A percentile compares a stretch with the other conserved stretches of the same genome.
These are phyloP conservation scores for Ooceraea biroi DNA, from an alignment of 1,140 invertebrate species.

Conservation along the genomic window DNA sequence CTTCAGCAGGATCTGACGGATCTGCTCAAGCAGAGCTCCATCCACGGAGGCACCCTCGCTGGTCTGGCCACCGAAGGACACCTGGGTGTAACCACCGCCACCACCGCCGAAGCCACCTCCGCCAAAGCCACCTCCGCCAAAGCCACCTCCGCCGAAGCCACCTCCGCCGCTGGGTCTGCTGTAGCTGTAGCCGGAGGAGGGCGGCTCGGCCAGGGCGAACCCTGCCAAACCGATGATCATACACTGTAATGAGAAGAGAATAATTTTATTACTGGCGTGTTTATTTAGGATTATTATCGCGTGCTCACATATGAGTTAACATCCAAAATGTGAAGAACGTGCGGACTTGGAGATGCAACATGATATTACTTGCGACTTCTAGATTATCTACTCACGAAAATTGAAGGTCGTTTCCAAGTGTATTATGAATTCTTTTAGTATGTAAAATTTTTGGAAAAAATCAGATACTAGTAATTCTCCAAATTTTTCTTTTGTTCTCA, in stretches of 20 bases:
- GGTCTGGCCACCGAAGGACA: slow-evolving; percentile 90
- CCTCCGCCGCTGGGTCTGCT: slow-evolving; percentile 87
- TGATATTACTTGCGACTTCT: not conserved
- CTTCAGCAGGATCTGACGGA: slow-evolving; percentile 92
- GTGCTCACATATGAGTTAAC: too few relatives aligned
- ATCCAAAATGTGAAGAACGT: not conserved
- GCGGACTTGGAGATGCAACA: not conserved
- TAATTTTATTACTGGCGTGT: not conserved
- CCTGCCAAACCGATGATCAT: slow-evolving; percentile 88
- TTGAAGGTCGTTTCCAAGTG: not conserved
- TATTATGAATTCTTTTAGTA: not conserved
- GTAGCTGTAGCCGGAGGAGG: slow-evolving; percentile 89
- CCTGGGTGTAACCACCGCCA: slow-evolving; percentile 91
- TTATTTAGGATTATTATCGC: not conserved
- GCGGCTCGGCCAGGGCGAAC: slow-evolving; percentile 88
- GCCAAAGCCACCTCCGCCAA: slow-evolving; percentile 85
- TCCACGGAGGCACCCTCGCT: slow-evolving; percentile 93
- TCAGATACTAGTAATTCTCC: not conserved
- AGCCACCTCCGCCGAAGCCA: slow-evolving; percentile 87
- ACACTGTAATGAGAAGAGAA: slow-evolving; percentile 87
- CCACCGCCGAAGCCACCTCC: slow-evolving; percentile 82
- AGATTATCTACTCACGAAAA: not conserved
- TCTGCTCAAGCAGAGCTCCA: slow-evolving; percentile 91
- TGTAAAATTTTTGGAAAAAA: not conserved
- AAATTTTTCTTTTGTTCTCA: not conserved